Conservation (phyloP, 2,113 vertebrate genomes). For the Poeciliopsis retropinna region DNA sequence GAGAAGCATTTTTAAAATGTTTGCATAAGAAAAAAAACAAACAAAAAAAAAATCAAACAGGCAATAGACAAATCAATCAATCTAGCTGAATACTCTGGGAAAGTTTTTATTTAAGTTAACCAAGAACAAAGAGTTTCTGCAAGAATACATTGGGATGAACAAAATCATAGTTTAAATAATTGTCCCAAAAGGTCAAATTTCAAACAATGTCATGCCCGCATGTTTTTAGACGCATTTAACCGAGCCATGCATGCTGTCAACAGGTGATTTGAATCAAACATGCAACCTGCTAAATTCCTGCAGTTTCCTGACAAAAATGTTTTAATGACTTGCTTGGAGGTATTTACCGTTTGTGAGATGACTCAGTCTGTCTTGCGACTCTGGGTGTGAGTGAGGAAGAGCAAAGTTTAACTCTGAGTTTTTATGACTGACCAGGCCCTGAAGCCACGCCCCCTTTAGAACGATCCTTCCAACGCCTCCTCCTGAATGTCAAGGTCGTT, state of each 20-base stretch:
- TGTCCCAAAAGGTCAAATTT: neutral
- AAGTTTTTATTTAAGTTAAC: neutral
- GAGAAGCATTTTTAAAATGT: no score
- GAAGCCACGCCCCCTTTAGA: constrained; percentile 59
- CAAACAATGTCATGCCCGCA: neutral
- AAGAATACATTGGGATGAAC: neutral
- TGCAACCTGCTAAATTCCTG: constrained; percentile 3
- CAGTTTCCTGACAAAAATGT: neutral
- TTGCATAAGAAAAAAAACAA: no score
- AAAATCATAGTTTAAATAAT: neutral
- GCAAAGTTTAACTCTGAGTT: constrained; percentile 16
- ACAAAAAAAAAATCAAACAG: neutral
- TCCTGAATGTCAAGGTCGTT: constrained; percentile 79
- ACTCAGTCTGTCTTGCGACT: constrained; percentile 66
- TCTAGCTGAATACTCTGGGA: neutral
- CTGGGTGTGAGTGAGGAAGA: constrained; percentile 74
- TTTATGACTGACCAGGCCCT: constrained; percentile 64
- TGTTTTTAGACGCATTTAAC: neutral
- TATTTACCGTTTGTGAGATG: constrained; percentile 79
- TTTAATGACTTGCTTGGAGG: neutral
- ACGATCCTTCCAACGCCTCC: constrained; percentile 49
- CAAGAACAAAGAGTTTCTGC: neutral
- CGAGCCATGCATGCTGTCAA: neutral
- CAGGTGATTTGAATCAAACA: constrained; percentile 26
- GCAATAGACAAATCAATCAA: neutral